Conservation (phyloP, 2,797 vertebrate species). For the Chelonia mydas region DNA sequence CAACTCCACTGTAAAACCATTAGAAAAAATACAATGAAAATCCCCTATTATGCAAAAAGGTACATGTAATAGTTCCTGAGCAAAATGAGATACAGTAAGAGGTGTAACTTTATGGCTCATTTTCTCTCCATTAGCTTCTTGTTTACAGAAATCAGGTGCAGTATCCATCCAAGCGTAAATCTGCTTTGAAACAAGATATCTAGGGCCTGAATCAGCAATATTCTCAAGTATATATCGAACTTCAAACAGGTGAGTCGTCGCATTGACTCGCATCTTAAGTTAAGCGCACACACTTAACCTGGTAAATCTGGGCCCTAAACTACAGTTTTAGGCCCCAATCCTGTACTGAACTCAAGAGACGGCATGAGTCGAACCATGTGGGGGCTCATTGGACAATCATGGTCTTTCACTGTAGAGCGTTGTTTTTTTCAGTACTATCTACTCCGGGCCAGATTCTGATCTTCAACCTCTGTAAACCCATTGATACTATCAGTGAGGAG, state of each 20-base stretch:
- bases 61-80: conserved; percentile 70
- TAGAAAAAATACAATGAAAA: conserved; percentile 73
- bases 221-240: neutral
- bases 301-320: neutral
- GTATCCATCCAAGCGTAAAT: conserved; percentile 50
- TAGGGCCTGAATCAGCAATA: neutral
- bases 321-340: neutral
- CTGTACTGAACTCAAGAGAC: neutral
- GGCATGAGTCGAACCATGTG: neutral
- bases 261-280: neutral
- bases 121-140: conserved; percentile 55
- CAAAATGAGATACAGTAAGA: conserved; percentile 68
- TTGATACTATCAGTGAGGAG: conserved; percentile 43
- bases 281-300: neutral
- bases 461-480: neutral
- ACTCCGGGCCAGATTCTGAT: conserved; percentile 43
- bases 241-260: conserved; percentile 30
- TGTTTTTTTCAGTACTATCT: conserved; percentile 9
- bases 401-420: neutral
- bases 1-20: conserved; percentile 64
- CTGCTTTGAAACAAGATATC: conserved; percentile 56
- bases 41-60: conserved; percentile 74
- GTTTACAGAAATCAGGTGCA: conserved; percentile 65
- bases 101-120: conserved; percentile 29
- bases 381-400: neutral